These are phyloP conservation scores for Sciurus carolinensis DNA, from an alignment of 2,797 vertebrate species.

Conservation along the genomic window DNA sequence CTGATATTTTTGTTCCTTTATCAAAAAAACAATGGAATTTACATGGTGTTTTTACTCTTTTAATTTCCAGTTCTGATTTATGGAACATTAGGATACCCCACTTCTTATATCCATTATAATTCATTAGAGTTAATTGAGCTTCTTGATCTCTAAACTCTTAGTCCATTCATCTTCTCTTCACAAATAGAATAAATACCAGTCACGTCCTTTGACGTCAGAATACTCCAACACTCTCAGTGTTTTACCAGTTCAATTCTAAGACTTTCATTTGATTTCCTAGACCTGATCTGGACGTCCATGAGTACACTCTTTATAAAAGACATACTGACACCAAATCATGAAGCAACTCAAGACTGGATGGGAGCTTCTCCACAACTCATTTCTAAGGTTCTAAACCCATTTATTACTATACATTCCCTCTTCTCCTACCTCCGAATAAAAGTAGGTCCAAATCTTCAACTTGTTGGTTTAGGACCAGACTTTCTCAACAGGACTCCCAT, in stretches of 20 bases:
- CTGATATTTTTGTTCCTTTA: constrained; percentile 4
- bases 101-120: background rate
- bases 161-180: constrained; percentile 37
- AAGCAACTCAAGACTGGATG: background rate
- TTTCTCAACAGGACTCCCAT: too few relatives aligned
- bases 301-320: background rate
- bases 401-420: background rate
- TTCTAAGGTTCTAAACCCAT: background rate
- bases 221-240: background rate
- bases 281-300: background rate
- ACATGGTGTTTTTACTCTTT: background rate
- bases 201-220: constrained; percentile 12
- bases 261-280: constrained; percentile 20
- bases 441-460: too few relatives aligned
- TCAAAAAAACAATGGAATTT: constrained; percentile 3
- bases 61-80: constrained; percentile 19
- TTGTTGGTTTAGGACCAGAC: too few relatives aligned
- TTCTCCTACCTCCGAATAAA: too few relatives aligned
- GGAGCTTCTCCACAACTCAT: background rate
- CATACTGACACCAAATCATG: background rate
- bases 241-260: constrained; percentile 29
- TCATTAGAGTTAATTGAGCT: constrained; percentile 29
- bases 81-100: background rate
- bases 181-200: constrained; percentile 57
- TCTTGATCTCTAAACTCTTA: background rate